Base-by-base conservation (phyloP, 2,797 vertebrate genomes). In the Orientallactaga sibirica region DNA sequence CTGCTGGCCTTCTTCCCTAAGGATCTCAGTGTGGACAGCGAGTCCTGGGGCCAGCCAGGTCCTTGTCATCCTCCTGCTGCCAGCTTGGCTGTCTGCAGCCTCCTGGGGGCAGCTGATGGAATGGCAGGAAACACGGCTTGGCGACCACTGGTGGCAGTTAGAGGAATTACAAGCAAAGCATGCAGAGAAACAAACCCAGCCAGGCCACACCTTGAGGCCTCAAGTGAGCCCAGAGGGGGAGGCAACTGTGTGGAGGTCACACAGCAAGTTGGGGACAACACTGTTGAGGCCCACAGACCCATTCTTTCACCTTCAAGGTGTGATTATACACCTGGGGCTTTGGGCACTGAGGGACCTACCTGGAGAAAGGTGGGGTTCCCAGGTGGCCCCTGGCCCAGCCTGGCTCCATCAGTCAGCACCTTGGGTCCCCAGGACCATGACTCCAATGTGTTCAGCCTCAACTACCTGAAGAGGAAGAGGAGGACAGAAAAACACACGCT, bases 101-200 rank as follows among this genome's bases (percentile, higher is more conserved):
- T 22, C 71, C 61, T 67, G 43, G 61, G 52, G 70, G 48, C 27
- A 4, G 5, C 52, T 20, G 20, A 1, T 20, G 66, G 29, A 33
- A 81, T 37, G 73, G 58, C 68, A 78, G 64, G 75, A 2, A 8
- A 24, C n/a, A 33, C 52, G 11, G n/a, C 41, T 14, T 90, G 19
- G 9, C n/a, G 5, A 70, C 64, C 22, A 84, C 68, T 61, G 43
- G 64, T 70, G 87, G 74, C 18, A 9, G 10, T 11, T 0, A 0
- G 5, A 0, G 74, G 71, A 95, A 93, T 79, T 90, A 80, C 78
- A 96, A 94, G 78, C 81, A 89, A 58, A 94, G 88, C 74, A 19
- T 0, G 2, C 8, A 0, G 3, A 2, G 0, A 5, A 37, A 7
- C 0, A 10, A 27, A 8, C 19, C 7, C 20, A 41, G 8, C 27